These are phyloP conservation scores for Drosophila punjabiensis DNA, from an alignment of 1,140 invertebrate species.

Conservation along the genomic window DNA sequence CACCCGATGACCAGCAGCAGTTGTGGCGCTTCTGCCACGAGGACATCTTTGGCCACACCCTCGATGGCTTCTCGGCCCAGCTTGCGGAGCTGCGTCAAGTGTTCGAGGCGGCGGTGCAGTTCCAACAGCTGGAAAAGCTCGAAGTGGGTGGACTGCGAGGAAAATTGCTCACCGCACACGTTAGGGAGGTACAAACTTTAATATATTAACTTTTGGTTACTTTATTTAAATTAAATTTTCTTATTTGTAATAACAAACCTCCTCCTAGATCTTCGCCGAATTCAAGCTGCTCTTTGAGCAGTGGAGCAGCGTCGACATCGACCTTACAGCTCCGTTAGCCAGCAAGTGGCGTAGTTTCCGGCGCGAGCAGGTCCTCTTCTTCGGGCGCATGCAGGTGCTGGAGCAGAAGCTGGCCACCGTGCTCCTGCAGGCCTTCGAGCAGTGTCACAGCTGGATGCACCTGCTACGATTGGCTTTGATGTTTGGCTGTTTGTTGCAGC, in stretches of 20 bases:
- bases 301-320: constrained; percentile 88
- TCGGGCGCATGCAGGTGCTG: constrained; percentile 87
- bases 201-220: background rate
- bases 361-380: constrained; percentile 87
- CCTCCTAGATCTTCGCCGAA: constrained; percentile 85
- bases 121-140: constrained; percentile 92
- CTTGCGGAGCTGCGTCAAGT: constrained; percentile 87
- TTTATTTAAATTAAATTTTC: background rate
- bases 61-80: constrained; percentile 88
- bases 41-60: constrained; percentile 88
- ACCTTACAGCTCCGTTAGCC: constrained; percentile 58
- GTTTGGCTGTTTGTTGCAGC: constrained; percentile 70
- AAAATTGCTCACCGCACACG: constrained; percentile 86
- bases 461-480: constrained; percentile 86
- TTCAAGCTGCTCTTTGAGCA: constrained; percentile 90
- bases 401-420: constrained; percentile 91
- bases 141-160: constrained; percentile 92
- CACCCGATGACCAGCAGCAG: constrained; percentile 70
- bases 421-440: constrained; percentile 90
- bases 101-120: constrained; percentile 91
- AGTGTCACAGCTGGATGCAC: constrained; percentile 89
- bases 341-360: constrained; percentile 87
- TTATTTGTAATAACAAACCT: background rate
- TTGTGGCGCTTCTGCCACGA: constrained; percentile 90
- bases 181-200: constrained; percentile 86